Base-by-base conservation (phyloP, 1,140 invertebrate genomes). In the Drosophila pandora region DNA sequence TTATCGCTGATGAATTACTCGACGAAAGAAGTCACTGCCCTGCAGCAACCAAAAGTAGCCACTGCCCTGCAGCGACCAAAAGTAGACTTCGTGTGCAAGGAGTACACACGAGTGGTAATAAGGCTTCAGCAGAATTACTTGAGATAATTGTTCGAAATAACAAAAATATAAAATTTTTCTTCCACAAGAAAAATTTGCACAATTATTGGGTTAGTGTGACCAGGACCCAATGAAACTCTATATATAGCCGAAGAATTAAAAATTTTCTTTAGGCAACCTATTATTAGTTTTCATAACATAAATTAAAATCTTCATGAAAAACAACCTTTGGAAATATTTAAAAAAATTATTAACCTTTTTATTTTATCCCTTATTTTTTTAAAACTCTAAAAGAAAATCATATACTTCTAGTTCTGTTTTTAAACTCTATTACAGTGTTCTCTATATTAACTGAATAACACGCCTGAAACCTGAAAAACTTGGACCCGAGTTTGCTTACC, bases 401-500 rank as follows among this genome's bases (percentile, higher is more conserved):
- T 28, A 5, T 28, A 28, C 25, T 1, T 6, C 1, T 28, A 28
- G 25, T 28, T 28, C 4, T 34, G 9, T 37, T 37, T 37, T 37
- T 10, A 32, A n/a, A 21, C 41, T 21, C 3, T 13, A 43, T 43
- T 43, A 65, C 45, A 34, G 68, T 81, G 60, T 32, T 23, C 7
- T 6, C 13, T 9, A 32, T 48, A 49, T 64, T 72, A 59, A 63
- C 53, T 57, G 54, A 61, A 28, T 48, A 69, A 49, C 22, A 53
- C 13, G 70, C 63, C 61, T 17, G 17, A 59, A 56, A 45, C 59
- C 54, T 78, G 73, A 60, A 43, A 78, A 83, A 82, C 39, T 76
- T 64, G 57, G 65, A 58, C 62, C 77, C 62, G 59, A 83, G 80
- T 83, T 79, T 72, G 48, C 59, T 70, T 65, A 64, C 45, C 48